Base-by-base conservation (phyloP, 2,113 vertebrate genomes). In the Grammomys surdaster region DNA sequence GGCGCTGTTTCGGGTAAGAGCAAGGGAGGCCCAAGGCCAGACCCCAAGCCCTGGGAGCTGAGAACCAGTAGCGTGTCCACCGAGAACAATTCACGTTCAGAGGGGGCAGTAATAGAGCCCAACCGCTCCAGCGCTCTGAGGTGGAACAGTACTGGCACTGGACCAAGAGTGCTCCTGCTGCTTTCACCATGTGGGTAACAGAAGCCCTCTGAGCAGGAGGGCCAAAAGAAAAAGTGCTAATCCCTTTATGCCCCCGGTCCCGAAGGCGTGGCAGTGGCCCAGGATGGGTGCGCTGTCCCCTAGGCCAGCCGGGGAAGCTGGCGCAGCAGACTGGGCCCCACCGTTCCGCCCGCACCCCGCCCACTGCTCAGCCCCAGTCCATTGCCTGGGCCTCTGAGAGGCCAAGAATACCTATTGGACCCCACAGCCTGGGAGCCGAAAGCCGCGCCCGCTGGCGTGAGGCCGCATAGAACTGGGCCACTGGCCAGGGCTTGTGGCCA, bases 161-260 rank as follows among this genome's bases (percentile, higher is more conserved):
- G 56, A 46, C 69, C 75, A 65, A 36, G 81, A 51, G 82, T 54
- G 24, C 87, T 26, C 40, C 94, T 78, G 7, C 67, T 86, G 12
- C 58, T 48, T 58, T 86, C 78, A 43, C 56, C 7, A 43, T 31
- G 31, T 16, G 63, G 81, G 89, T 10, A 70, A 70, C 6, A 56
- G 54, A 51, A 56, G 60, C 70, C 87, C 54, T 88, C n/a, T 1
- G 58, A 81, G 90, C 65, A 69, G 46, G 17, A 94, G 76, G 85
- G 81, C 89, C 95, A 63, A 91, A 89, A 56, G 75, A 72, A 93
- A 97, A 97, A 97, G 97, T 97, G 97, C 97, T 97, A 89, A 96
- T 77, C 96, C 95, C 88, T 91, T 91, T 75, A 48, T 56, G 67
- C 63, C 2, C 67, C 0, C 20, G 1, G 69, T 5, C n/a, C 7